phyloP scores from a whole-genome alignment of 2,888 invertebrate genomes.

The Tipula lateralis region DNA sequence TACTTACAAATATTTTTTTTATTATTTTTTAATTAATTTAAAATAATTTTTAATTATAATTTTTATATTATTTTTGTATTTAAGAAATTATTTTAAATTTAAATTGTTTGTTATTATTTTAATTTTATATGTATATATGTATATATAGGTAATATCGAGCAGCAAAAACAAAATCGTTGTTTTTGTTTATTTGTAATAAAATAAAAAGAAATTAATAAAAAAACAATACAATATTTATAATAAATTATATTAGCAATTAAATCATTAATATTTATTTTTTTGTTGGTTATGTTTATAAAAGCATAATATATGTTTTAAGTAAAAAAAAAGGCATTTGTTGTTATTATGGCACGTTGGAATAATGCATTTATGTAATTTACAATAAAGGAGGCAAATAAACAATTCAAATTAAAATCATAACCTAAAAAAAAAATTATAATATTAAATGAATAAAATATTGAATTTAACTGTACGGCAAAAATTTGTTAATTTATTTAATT shows the following conservation, averaged over 20 bases:
- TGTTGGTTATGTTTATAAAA: not conserved
- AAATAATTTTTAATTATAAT: conserved; percentile 24
- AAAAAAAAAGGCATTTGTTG: not conserved
- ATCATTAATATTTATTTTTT: not conserved
- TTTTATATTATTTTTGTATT: conserved; percentile 3
- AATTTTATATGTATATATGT: not conserved
- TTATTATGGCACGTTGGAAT: not conserved
- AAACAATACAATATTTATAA: not conserved
- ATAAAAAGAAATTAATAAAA: not conserved
- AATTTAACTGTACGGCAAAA: not conserved
- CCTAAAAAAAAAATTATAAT: not conserved
- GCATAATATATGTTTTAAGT: not conserved
- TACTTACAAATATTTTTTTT: not conserved
- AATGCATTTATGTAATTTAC: not conserved
- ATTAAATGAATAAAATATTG: not conserved
- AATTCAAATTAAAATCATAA: not conserved
- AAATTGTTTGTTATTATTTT: not conserved
- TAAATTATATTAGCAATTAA: not conserved
- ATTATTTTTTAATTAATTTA: not conserved
- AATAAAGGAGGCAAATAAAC: not conserved
- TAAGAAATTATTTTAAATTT: conserved; percentile 21
- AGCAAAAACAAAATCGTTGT: not conserved
- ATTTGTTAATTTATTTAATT: not conserved
- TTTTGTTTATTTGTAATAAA: not conserved
- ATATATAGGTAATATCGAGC: too few relatives aligned